Evolutionary conservation across 1,140 invertebrate genomes (phyloP), one percentile per base, ranked within the genome.

Genomic region (Zaprionus davidi): DNA sequence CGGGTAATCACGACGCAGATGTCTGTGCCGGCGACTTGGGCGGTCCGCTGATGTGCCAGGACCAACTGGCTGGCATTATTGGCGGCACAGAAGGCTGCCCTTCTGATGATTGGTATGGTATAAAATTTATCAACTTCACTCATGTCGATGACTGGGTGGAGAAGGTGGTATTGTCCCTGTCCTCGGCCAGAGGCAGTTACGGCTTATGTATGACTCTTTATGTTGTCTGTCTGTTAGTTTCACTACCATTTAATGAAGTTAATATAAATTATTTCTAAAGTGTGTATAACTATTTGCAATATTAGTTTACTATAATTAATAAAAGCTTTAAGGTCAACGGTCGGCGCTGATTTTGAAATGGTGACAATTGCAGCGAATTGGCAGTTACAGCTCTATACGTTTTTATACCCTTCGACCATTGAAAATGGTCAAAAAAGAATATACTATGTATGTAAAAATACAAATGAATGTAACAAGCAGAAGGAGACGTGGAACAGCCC

Each of bases 1-100:
- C 46, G 20, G 71, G 78, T 20, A 20, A 1, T 11, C 7, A 28
- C 36, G 0, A 20, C 20, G 84, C 68, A 1, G 3, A 49, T 13
- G 0, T 75, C 1, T 87, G 83, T 41, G 57, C 81, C 17, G 83
- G 83, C 3, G 83, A 87, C 51, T 60, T 88, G 71, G 83, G 83
- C 13, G 84, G 80, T 1, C 83, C 83, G 1, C 34, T 87, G 1
- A 49, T 87, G 1, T 87, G 83, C 17, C 0, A 34, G 0, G 74
- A 64, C 0, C 26, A 15, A 2, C 57, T 87, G 24, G 53, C 24
- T 2, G 83, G 83, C 5, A 34, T 87, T 34, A 81, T 88, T 65
- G 68, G 68, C 2, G 83, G 84, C 28, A 9, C n/a, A 15, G 12
- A 69, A 55, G 15, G 53, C 13, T 67, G 60, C 34, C n/a, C n/a